Evolutionary conservation across 2,113 vertebrate species (phyloP).

Genomic region (Eublepharis macularius): DNA sequence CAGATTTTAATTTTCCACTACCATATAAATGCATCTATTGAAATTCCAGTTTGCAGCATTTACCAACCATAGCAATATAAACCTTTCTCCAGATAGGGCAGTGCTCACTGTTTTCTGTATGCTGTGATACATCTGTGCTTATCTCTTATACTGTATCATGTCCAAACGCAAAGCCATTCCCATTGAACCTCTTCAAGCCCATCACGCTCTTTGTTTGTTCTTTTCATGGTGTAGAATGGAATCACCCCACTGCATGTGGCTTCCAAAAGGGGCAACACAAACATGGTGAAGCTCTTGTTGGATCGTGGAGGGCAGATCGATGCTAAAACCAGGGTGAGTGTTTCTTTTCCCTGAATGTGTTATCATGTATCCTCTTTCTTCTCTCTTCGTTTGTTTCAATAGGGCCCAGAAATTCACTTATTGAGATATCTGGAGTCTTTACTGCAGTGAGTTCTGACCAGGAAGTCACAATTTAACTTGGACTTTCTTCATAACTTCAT

Average conservation of each 20-base stretch:
- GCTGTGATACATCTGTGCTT: slow-evolving; percentile 34
- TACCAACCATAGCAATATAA: background rate
- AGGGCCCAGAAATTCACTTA: background rate
- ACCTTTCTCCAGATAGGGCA: background rate
- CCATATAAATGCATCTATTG: background rate
- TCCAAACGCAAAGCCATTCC: background rate
- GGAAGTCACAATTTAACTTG: background rate
- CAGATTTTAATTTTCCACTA: background rate
- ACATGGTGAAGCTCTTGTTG: slow-evolving; percentile 96
- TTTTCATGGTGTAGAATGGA: slow-evolving; percentile 86
- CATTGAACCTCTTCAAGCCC: slow-evolving; percentile 46
- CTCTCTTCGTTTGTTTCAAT: background rate
- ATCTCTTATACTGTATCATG: slow-evolving; percentile 45
- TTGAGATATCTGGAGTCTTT: background rate
- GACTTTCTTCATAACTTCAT: background rate
- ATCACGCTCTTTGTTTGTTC: slow-evolving; percentile 68
- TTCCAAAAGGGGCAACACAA: slow-evolving; percentile 96
- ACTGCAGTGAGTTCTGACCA: slow-evolving; percentile 19
- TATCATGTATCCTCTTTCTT: slow-evolving; percentile 33
- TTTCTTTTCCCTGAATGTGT: slow-evolving; percentile 57
- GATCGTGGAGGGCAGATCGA: slow-evolving; percentile 96
- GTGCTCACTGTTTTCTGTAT: slow-evolving; percentile 15
- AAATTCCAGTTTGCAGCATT: background rate
- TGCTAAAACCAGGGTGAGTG: slow-evolving; percentile 96
- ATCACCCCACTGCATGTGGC: slow-evolving; percentile 97